These are phyloP conservation scores for Acrossocheilus wenchowensis DNA, from an alignment of 2,797 vertebrate genomes.

Conservation along the genomic window DNA sequence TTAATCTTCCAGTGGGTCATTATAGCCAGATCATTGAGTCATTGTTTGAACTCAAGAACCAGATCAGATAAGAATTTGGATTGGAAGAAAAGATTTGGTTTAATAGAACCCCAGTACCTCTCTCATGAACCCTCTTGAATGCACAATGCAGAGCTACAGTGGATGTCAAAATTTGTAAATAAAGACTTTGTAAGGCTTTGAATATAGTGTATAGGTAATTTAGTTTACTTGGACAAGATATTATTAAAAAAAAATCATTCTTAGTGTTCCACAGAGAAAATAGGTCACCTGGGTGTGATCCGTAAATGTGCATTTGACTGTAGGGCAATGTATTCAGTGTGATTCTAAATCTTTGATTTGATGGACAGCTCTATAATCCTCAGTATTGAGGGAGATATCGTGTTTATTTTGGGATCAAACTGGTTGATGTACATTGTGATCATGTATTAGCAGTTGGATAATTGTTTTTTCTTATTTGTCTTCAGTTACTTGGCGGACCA, in stretches of 20 bases:
- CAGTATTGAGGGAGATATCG: background rate
- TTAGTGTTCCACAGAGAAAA: background rate
- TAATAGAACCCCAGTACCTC: background rate
- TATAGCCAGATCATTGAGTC: background rate
- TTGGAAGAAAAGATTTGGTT: background rate
- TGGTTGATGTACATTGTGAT: background rate
- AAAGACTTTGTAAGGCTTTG: background rate
- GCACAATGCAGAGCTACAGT: background rate
- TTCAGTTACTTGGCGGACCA: constrained; percentile 94
- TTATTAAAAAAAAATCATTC: background rate
- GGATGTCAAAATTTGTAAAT: background rate
- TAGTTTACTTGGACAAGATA: background rate
- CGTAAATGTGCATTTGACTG: background rate
- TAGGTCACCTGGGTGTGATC: background rate
- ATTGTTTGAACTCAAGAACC: background rate
- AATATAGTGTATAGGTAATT: background rate
- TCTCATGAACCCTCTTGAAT: background rate
- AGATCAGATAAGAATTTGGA: background rate
- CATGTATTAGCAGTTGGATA: background rate
- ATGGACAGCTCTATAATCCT: constrained; percentile 20
- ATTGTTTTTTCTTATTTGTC: background rate
- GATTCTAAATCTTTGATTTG: background rate
- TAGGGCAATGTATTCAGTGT: background rate
- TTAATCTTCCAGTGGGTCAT: background rate
- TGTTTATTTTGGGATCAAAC: constrained; percentile 8